These are phyloP conservation scores for Centropus bengalensis DNA, from an alignment of 2,113 vertebrate species.

Conservation along the genomic window DNA sequence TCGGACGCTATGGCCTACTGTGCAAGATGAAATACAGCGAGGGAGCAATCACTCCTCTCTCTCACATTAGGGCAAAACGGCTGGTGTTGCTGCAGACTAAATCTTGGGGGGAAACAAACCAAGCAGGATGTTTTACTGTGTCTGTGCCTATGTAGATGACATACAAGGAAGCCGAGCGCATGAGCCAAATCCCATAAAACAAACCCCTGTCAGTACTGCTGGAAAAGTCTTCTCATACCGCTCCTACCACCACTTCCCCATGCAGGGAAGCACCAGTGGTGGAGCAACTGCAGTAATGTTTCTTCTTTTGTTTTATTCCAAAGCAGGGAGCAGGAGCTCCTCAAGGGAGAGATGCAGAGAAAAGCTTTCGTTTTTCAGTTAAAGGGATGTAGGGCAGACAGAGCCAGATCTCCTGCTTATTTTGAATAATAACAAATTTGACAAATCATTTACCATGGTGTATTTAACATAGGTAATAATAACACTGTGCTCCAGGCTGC, in stretches of 20 bases:
- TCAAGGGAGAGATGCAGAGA: not conserved
- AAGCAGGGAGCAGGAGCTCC: not conserved
- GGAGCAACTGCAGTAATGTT: rapidly evolving
- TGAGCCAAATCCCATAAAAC: not conserved
- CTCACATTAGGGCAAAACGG: not conserved
- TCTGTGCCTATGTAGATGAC: not conserved
- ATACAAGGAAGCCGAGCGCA: rapidly evolving
- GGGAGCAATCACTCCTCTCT: not conserved
- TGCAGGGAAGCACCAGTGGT: not conserved
- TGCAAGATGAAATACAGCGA: not conserved
- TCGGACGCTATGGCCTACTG: not conserved
- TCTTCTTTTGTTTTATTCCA: not conserved
- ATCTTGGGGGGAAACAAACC: not conserved
- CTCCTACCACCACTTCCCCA: not conserved
- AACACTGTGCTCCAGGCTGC: not conserved
- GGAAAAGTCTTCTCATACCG: not conserved
- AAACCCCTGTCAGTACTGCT: not conserved
- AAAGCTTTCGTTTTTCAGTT: not conserved
- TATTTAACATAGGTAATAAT: not conserved
- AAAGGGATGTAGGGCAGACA: rapidly evolving
- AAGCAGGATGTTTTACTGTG: not conserved
- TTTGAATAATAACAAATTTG: not conserved
- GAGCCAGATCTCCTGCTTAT: not conserved
- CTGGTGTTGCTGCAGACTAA: not conserved
- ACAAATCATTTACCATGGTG: rapidly evolving